Conservation (phyloP, 2,888 invertebrate species). For the Monopis laevigella region DNA sequence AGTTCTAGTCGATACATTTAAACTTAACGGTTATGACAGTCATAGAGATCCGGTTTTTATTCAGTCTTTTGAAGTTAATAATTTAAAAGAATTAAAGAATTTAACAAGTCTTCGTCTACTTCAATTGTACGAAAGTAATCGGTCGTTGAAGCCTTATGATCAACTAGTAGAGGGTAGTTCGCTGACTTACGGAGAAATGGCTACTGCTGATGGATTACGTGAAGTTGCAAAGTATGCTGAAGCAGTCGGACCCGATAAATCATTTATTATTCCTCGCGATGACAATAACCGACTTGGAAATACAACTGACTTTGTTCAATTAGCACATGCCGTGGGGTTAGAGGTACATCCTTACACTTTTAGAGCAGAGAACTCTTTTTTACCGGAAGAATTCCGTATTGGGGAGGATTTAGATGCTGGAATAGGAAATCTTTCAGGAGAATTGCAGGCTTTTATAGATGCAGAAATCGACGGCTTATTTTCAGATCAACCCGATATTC, state of each 20-base stretch:
- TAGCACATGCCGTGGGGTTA: constrained; percentile 45
- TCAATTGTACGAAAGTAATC: constrained; percentile 34
- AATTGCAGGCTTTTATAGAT: constrained; percentile 36
- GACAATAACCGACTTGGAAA: constrained; percentile 32
- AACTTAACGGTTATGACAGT: constrained; percentile 41
- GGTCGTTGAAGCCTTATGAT: constrained; percentile 35
- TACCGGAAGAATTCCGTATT: constrained; percentile 42
- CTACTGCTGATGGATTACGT: constrained; percentile 41
- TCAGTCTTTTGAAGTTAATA: constrained; percentile 53
- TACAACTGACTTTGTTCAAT: constrained; percentile 38
- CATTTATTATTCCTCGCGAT: constrained; percentile 44
- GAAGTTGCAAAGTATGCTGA: constrained; percentile 48
- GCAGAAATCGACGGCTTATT: constrained; percentile 53
- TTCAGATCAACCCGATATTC: constrained; percentile 47
- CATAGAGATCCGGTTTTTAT: constrained; percentile 42
- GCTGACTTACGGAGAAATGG: constrained; percentile 48
- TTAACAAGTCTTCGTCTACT: constrained; percentile 43
- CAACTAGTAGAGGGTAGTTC: constrained; percentile 32
- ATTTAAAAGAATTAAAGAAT: constrained; percentile 42
- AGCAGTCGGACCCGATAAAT: constrained; percentile 51
- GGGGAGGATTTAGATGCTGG: constrained; percentile 28
- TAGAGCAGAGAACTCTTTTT: constrained; percentile 42
- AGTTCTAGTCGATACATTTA: constrained; percentile 39
- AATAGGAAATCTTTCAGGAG: constrained; percentile 39
- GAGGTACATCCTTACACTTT: constrained; percentile 57